Percentiles rank a stretch among this genome's conserved stretches.
Conservation (phyloP, 2,797 vertebrate genomes). For the Amphiprion clarkii region DNA sequence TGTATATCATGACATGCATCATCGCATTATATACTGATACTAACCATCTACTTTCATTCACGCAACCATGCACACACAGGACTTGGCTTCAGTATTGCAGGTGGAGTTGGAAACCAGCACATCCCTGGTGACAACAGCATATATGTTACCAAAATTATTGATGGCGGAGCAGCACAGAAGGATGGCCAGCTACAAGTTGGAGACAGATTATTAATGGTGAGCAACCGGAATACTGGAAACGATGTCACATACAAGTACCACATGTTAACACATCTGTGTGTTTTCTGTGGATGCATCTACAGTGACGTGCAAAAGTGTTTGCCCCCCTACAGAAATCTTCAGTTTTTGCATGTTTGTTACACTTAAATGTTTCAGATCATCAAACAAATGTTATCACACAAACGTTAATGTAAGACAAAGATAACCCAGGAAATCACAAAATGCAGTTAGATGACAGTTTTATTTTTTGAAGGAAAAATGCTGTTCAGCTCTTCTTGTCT, state of each 20-base stretch:
- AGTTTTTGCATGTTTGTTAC: too few relatives aligned
- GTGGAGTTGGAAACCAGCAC: constrained; percentile 97
- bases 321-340: too few relatives aligned
- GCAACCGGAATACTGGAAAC: neutral
- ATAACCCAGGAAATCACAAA: too few relatives aligned
- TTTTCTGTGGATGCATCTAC: neutral
- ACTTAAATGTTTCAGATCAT: too few relatives aligned
- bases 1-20: neutral
- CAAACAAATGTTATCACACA: too few relatives aligned
- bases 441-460: too few relatives aligned
- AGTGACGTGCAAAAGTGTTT: too few relatives aligned
- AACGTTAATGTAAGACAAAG: too few relatives aligned
- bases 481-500: too few relatives aligned
- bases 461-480: too few relatives aligned
- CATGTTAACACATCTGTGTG: neutral
- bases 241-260: neutral
- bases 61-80: constrained; percentile 80
- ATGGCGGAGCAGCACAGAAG: constrained; percentile 96
- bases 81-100: constrained; percentile 97
- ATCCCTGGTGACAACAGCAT: constrained; percentile 98
- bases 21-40: constrained; percentile 1
- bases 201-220: constrained; percentile 95
- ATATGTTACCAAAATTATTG: constrained; percentile 98
- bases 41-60: constrained; percentile 12
- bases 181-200: constrained; percentile 94